Evolutionary conservation across 2,888 invertebrate species (phyloP).

Genomic region (Muschampia plurimacula): DNA sequence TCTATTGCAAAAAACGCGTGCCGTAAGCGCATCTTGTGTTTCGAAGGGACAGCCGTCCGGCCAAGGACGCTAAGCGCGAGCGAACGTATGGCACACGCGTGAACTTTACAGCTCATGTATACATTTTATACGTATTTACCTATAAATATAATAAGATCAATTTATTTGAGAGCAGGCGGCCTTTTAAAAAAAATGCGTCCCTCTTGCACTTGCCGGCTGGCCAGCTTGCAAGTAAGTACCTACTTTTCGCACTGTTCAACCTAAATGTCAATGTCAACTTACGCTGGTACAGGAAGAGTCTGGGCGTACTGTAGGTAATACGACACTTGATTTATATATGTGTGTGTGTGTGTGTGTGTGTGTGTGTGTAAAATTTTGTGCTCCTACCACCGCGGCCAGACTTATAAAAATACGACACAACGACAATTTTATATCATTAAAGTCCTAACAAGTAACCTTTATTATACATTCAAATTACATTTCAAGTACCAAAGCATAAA

Average conservation of each 20-base stretch:
- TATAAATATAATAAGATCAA: conserved; percentile 50
- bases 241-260: conserved; percentile 50
- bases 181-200: conserved; percentile 53
- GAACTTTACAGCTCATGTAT: conserved; percentile 59
- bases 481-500: not conserved
- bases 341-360: conserved; percentile 46
- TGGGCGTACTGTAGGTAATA: conserved; percentile 54
- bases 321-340: conserved; percentile 52
- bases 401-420: conserved; percentile 7
- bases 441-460: conserved; percentile 34
- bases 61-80: conserved; percentile 67
- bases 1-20: conserved; percentile 49
- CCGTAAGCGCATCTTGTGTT: conserved; percentile 55
- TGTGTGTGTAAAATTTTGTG: not conserved
- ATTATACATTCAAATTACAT: conserved; percentile 22
- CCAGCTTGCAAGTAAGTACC: conserved; percentile 34
- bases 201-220: conserved; percentile 52
- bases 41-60: conserved; percentile 65
- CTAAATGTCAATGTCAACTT: conserved; percentile 79
- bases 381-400: not conserved
- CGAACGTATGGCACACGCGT: conserved; percentile 60
- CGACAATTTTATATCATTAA: conserved; percentile 23
- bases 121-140: conserved; percentile 37
- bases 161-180: conserved; percentile 58
- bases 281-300: conserved; percentile 69